phyloP scores from a whole-genome alignment of 2,113 vertebrate genomes.

The Hemiprocne comata region DNA sequence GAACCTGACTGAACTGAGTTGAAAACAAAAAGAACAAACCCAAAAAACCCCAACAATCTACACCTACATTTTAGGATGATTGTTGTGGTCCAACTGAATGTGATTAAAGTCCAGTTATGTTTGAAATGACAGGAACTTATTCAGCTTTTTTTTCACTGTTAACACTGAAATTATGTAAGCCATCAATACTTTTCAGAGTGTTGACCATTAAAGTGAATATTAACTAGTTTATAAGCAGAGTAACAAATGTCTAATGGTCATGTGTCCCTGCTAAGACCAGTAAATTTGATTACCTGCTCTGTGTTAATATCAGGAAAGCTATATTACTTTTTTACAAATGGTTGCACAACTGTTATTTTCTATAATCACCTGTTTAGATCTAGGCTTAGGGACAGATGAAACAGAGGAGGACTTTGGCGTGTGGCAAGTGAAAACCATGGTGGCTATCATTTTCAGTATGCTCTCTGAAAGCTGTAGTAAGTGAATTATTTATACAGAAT shows the following conservation, averaged over 20 bases:
- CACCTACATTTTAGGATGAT: background rate
- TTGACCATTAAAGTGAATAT: slow-evolving; percentile 1
- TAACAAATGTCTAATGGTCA: background rate
- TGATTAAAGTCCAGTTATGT: background rate
- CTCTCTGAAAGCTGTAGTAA: slow-evolving; percentile 88
- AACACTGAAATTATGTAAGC: background rate
- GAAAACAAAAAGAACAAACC: background rate
- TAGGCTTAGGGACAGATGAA: slow-evolving; percentile 83
- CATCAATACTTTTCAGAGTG: background rate
- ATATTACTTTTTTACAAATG: background rate
- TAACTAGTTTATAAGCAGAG: background rate
- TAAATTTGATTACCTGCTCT: background rate
- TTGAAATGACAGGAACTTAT: background rate
- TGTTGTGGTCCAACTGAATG: background rate
- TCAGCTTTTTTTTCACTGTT: background rate
- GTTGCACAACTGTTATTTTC: slow-evolving; percentile 45
- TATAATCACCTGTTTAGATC: slow-evolving; percentile 72
- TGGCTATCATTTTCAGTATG: slow-evolving; percentile 84
- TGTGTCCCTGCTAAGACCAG: accelerated
- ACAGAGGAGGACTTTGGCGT: slow-evolving; percentile 84
- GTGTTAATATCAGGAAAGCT: background rate
- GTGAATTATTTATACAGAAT: slow-evolving; percentile 36
- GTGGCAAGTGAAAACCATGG: slow-evolving; percentile 91
- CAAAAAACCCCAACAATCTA: background rate
- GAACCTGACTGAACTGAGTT: background rate